phyloP scores from a whole-genome alignment of 2,113 vertebrate genomes.

The Callospermophilus lateralis region DNA sequence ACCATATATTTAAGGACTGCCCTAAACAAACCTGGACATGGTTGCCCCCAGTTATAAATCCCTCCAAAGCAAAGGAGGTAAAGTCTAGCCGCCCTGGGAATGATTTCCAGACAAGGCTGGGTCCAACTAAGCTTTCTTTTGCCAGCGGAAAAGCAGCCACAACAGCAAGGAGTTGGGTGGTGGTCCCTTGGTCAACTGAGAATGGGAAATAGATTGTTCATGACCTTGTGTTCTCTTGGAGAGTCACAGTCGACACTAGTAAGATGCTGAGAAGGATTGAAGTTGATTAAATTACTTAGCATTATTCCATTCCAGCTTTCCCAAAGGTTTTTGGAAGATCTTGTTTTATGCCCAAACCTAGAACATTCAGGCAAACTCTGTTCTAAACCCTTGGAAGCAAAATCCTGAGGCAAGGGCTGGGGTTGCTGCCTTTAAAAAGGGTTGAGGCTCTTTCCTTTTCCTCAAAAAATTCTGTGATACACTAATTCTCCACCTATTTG shows the following conservation, averaged over 20 bases:
- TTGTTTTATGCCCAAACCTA: neutral
- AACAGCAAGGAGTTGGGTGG: neutral
- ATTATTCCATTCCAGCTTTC: neutral
- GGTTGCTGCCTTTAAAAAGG: neutral
- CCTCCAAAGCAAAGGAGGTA: neutral
- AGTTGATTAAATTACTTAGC: neutral
- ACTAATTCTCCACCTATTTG: no score
- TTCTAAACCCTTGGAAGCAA: neutral
- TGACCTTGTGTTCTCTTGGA: neutral
- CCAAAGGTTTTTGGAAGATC: neutral
- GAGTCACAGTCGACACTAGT: neutral
- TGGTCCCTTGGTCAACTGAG: neutral
- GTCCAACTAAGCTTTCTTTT: neutral
- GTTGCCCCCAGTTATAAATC: neutral
- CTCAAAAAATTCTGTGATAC: no score
- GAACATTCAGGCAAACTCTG: neutral
- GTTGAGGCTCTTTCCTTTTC: no score
- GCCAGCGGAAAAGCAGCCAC: neutral
- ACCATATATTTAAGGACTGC: accelerated
- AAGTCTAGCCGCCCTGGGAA: neutral
- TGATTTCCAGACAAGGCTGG: neutral
- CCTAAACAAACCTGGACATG: neutral
- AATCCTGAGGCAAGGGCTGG: neutral
- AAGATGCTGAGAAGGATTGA: neutral
- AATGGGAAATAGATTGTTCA: neutral